Evolutionary conservation across 2,113 vertebrate genomes (phyloP).

Genomic region (Arenaria interpres): DNA sequence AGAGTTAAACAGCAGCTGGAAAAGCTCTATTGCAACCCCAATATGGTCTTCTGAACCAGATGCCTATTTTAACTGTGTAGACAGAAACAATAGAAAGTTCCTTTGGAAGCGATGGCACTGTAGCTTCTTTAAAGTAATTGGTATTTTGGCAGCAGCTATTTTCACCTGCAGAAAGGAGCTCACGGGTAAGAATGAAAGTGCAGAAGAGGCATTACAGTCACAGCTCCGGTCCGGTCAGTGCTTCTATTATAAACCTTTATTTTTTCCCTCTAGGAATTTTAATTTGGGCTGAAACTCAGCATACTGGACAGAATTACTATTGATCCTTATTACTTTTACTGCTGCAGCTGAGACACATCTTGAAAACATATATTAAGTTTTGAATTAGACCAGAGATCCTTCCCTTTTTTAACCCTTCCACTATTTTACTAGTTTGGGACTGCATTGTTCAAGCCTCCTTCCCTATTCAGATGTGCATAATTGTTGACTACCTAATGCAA

Average conservation of each 20-base stretch:
- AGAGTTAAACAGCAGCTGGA: not conserved
- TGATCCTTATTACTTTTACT: not conserved
- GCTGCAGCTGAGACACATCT: not conserved
- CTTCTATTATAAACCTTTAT: not conserved
- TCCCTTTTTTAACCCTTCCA: not conserved
- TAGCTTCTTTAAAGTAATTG: not conserved
- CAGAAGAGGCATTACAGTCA: not conserved
- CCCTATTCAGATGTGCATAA: not conserved
- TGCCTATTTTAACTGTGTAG: not conserved
- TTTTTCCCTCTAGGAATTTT: not conserved
- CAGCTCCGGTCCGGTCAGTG: not conserved
- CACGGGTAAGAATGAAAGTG: conserved; percentile 15
- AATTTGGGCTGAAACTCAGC: not conserved
- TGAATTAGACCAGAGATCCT: not conserved
- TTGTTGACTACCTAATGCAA: not conserved
- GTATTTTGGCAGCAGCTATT: not conserved
- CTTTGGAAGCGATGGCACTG: not conserved
- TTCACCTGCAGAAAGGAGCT: conserved; percentile 37
- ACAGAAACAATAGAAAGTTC: not conserved
- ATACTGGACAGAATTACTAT: not conserved
- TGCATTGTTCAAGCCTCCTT: not conserved
- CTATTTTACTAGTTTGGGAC: not conserved
- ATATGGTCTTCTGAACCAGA: not conserved
- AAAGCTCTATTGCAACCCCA: not conserved
- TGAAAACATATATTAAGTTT: not conserved